Conservation (phyloP, 2,888 invertebrate species). For the Campoplex nolae region DNA sequence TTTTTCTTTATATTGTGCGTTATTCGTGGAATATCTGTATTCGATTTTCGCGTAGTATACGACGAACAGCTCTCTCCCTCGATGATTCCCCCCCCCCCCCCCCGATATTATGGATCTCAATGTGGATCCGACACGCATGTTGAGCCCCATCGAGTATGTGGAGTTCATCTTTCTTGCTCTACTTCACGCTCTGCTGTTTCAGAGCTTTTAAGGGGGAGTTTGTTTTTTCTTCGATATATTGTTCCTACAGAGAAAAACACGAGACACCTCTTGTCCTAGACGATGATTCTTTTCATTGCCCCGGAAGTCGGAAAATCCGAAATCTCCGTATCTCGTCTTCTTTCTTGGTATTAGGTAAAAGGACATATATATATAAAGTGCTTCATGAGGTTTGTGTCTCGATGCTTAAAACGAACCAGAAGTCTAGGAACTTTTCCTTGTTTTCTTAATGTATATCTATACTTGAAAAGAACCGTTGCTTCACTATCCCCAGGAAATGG, state of each 20-base stretch:
- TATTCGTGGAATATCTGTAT: conserved; percentile 60
- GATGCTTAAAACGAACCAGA: conserved; percentile 77
- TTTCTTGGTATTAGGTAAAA: conserved; percentile 67
- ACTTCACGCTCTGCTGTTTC: conserved; percentile 65
- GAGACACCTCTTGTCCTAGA: conserved; percentile 44
- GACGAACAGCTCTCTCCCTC: conserved; percentile 51
- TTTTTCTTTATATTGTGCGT: conserved; percentile 33
- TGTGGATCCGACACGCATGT: conserved; percentile 60
- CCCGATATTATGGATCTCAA: conserved; percentile 67
- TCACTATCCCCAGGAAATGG: conserved; percentile 26
- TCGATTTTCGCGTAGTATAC: conserved; percentile 46
- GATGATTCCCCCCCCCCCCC: conserved; percentile 68
- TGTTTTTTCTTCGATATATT: conserved; percentile 62
- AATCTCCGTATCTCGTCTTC: conserved; percentile 74
- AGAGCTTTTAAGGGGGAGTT: conserved; percentile 49
- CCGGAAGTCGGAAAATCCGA: conserved; percentile 73
- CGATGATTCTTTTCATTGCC: conserved; percentile 54
- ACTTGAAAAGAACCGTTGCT: conserved; percentile 1
- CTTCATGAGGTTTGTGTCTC: conserved; percentile 44
- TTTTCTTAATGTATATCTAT: neutral
- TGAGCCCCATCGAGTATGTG: conserved; percentile 49
- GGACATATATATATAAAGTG: neutral
- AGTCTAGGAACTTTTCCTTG: conserved; percentile 74
- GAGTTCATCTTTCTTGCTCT: conserved; percentile 61
- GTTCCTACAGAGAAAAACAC: neutral